Percentiles rank a stretch among this genome's conserved stretches.
Evolutionary conservation across 2,797 vertebrate species (phyloP).

Genomic region (Pempheris klunzingeri): DNA sequence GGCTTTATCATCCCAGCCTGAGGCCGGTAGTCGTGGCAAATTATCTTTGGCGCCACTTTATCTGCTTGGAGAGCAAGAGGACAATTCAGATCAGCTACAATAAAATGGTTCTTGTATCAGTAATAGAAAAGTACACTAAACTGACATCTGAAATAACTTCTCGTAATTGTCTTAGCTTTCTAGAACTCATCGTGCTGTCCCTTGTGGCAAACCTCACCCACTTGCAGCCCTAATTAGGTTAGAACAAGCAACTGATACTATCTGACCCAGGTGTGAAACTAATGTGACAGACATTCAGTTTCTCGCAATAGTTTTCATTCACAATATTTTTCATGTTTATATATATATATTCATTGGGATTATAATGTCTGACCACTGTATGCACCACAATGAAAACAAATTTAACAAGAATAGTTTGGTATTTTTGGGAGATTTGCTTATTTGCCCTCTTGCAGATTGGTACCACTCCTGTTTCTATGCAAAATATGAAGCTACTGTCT

Average conservation of each 20-base stretch:
- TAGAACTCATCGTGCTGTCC: conserved; percentile 13
- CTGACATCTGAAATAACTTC: conserved; percentile 37
- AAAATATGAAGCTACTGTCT: background rate
- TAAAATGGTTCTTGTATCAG: too few relatives aligned
- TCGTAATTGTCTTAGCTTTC: conserved; percentile 22
- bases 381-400: background rate
- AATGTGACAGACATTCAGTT: conserved; percentile 26
- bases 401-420: background rate
- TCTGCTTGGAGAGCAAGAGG: background rate
- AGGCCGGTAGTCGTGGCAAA: background rate
- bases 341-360: background rate
- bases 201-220: conserved; percentile 15
- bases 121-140: conserved; percentile 18
- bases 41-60: background rate
- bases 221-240: conserved; percentile 51
- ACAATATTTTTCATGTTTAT: background rate
- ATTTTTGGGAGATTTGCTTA: background rate
- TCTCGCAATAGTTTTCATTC: conserved; percentile 17
- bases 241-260: conserved; percentile 16
- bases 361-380: background rate
- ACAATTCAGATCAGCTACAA: conserved; percentile 32
- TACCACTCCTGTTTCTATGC: background rate
- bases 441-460: background rate
- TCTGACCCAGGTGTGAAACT: conserved; percentile 23
- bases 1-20: conserved; percentile 16